Conservation (phyloP, 2,113 vertebrate species). For the Geothlypis trichas region DNA sequence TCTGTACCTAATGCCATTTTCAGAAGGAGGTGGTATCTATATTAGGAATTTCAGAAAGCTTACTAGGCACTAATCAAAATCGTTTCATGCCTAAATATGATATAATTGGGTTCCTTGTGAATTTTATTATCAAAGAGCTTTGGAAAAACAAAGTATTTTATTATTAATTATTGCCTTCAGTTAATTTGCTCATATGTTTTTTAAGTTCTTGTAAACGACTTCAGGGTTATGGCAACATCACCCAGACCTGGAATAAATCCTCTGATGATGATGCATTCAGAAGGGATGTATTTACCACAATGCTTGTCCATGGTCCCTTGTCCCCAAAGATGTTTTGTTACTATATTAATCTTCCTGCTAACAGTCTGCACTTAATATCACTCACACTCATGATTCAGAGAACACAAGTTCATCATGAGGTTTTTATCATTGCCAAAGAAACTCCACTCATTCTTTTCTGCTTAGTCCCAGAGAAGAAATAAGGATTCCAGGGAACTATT, state of each 20-base stretch:
- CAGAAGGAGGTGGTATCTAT: not conserved
- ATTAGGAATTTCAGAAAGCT: not conserved
- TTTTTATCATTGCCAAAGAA: not conserved
- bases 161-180: slow-evolving; percentile 3
- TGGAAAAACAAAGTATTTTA: not conserved
- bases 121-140: not conserved
- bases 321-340: not conserved
- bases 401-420: not conserved
- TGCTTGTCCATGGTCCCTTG: not conserved
- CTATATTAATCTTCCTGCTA: not conserved
- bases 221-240: not conserved
- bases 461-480: not conserved
- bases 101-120: not conserved
- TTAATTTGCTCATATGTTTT: slow-evolving; percentile 6
- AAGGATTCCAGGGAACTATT: not conserved
- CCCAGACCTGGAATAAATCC: not conserved
- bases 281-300: not conserved
- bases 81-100: not conserved
- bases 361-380: not conserved
- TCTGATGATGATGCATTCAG: not conserved
- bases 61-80: not conserved
- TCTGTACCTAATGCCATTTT: not conserved
- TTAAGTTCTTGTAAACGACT: slow-evolving; percentile 5
- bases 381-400: not conserved
- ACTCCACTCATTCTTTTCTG: not conserved